A percentile compares a stretch with the other conserved stretches of the same genome.
Evolutionary conservation across 2,113 vertebrate species (phyloP).

Genomic region (Ciconia stormi): DNA sequence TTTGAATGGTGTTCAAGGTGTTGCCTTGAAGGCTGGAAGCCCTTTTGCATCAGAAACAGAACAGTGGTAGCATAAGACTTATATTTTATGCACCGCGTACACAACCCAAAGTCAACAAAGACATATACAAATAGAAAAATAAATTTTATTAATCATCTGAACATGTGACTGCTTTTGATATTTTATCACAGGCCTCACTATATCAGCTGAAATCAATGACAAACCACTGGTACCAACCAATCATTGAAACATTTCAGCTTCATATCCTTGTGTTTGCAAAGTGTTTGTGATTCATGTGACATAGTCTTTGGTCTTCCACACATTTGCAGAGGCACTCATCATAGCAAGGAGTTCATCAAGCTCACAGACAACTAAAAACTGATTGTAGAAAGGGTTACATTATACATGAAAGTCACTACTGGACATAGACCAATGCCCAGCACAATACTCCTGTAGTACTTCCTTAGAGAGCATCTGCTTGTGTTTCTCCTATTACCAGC

Average conservation of each 20-base stretch:
- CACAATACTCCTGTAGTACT: neutral
- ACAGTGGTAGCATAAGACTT: neutral
- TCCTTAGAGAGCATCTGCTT: neutral
- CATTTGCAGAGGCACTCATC: neutral
- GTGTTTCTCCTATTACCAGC: neutral
- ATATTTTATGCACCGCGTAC: neutral
- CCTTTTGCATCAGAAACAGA: neutral
- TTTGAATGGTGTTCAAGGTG: neutral
- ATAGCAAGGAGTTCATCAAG: neutral
- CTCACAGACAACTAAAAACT: neutral
- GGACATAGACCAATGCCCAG: neutral
- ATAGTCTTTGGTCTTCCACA: neutral
- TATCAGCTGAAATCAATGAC: neutral
- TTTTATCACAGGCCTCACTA: neutral
- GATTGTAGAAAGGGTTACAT: neutral
- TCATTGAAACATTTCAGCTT: neutral
- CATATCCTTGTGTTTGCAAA: neutral
- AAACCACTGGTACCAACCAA: neutral
- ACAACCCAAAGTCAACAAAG: neutral
- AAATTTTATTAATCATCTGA: neutral
- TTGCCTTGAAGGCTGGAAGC: neutral
- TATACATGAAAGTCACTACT: neutral
- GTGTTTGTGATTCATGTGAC: neutral
- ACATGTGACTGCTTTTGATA: neutral
- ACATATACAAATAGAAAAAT: neutral